phyloP scores from a whole-genome alignment of 2,113 vertebrate genomes.

The Albula glossodonta region DNA sequence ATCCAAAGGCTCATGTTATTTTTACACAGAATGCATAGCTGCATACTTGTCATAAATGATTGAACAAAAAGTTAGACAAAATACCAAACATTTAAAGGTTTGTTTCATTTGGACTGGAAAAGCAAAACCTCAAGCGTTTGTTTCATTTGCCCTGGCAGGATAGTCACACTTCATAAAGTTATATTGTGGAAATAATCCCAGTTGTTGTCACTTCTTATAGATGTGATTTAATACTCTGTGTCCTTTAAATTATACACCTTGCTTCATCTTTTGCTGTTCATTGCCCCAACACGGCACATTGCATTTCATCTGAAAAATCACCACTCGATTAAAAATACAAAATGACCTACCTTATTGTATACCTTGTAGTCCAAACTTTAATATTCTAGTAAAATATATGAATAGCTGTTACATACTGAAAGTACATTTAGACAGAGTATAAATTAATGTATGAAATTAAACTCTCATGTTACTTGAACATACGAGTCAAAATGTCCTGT shows the following conservation, averaged over 20 bases:
- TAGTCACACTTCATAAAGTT: slow-evolving; percentile 22
- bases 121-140: neutral
- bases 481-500: neutral
- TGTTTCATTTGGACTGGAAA: slow-evolving; percentile 19
- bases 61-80: neutral
- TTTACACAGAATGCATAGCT: neutral
- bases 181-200: slow-evolving; percentile 10
- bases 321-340: neutral
- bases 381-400: no score
- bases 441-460: no score
- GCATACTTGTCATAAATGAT: neutral
- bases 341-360: neutral
- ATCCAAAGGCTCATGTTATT: neutral
- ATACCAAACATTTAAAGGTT: slow-evolving; percentile 12
- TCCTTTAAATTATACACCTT: slow-evolving; percentile 29
- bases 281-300: neutral
- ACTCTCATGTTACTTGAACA: no score
- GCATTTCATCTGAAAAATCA: slow-evolving; percentile 7
- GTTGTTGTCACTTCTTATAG: slow-evolving; percentile 20
- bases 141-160: slow-evolving; percentile 18
- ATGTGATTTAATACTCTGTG: slow-evolving; percentile 19
- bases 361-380: no score
- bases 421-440: no score
- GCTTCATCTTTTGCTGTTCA: slow-evolving; percentile 8
- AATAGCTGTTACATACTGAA: no score